Evolutionary conservation across 2,888 invertebrate genomes (phyloP), one percentile per base, ranked within the genome.

Genomic region (Galeopsomyia nigrocyanea): DNA sequence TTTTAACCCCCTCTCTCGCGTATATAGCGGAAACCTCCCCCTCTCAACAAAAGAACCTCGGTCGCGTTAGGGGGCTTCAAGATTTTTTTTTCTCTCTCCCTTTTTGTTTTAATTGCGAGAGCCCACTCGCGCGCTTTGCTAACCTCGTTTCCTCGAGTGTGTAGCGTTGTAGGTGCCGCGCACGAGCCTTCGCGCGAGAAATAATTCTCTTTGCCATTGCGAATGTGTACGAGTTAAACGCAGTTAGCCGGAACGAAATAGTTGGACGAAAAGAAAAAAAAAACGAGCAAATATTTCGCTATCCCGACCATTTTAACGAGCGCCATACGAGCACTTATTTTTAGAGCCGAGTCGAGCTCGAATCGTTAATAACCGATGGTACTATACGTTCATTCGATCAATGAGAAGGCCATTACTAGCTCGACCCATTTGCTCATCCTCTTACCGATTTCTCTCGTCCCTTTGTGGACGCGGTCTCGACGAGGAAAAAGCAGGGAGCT

Each of bases 381-480:
- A 39, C 39, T 7, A 10, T 7, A 39, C 2, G 10, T 39, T 39
- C 2, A 26, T 2, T 26, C 10, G 13, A 39, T 10, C 39, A 10
- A 39, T 39, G 13, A 10, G 7, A 39, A 10, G 10, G 7, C 56
- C 14, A 31, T 13, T 62, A 19, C 26, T 65, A 65, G 65, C 61
- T 64, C 73, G 76, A 77, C 74, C 76, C 76, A 78, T 73, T 78
- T 77, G 71, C 71, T 73, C 66, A 73, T 77, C 66, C 71, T 70
- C 56, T 64, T 63, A 58, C 51, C 57, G 26, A 49, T 56, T 31
- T 53, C 61, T 56, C 10, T 39, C 39, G 5, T 39, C 10, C 39
- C 13, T 39, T 39, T 10, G 39, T 10, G 7, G 7, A 5, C 7
- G 39, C 7, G 7, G n/a, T 26, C 26, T 26, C 5, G 39, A 39